Evolutionary conservation across 2,113 vertebrate species (phyloP).

Genomic region (Tympanuchus pallidicinctus): DNA sequence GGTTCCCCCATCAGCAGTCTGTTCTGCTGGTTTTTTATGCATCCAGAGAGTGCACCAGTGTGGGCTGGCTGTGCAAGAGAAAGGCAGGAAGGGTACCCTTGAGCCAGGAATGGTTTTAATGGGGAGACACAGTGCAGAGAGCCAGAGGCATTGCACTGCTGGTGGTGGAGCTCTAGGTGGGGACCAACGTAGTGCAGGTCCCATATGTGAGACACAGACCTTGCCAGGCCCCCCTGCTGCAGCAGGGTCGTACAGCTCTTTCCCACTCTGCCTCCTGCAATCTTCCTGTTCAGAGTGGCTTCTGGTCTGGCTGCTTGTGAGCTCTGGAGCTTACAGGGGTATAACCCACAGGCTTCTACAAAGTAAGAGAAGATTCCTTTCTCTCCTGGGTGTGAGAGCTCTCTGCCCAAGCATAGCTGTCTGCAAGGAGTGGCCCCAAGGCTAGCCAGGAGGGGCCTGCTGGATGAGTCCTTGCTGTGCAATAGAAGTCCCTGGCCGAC

Average conservation of each 20-base stretch:
- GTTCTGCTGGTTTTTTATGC: not conserved
- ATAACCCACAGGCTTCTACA: accelerated
- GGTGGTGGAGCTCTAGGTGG: not conserved
- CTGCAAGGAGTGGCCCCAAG: not conserved
- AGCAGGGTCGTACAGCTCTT: not conserved
- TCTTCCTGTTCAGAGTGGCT: not conserved
- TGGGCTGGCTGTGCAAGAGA: not conserved
- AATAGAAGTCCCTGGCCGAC: not conserved
- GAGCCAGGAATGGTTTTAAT: not conserved
- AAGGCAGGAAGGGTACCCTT: accelerated
- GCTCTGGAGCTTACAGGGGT: not conserved
- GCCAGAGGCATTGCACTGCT: not conserved
- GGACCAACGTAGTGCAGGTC: accelerated
- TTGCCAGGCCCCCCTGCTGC: not conserved
- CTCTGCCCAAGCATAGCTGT: not conserved
- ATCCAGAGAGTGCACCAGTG: not conserved
- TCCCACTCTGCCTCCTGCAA: not conserved
- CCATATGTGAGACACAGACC: accelerated
- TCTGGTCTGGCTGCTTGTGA: not conserved
- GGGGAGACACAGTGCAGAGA: not conserved
- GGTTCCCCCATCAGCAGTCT: not conserved
- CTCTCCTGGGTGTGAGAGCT: not conserved
- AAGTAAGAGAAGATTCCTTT: not conserved
- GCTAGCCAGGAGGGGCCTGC: not conserved
- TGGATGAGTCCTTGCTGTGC: not conserved